A percentile compares a stretch with the other conserved stretches of the same genome.
These are phyloP conservation scores for Pyralis farinalis DNA, from an alignment of 2,888 invertebrate species.

Conservation along the genomic window DNA sequence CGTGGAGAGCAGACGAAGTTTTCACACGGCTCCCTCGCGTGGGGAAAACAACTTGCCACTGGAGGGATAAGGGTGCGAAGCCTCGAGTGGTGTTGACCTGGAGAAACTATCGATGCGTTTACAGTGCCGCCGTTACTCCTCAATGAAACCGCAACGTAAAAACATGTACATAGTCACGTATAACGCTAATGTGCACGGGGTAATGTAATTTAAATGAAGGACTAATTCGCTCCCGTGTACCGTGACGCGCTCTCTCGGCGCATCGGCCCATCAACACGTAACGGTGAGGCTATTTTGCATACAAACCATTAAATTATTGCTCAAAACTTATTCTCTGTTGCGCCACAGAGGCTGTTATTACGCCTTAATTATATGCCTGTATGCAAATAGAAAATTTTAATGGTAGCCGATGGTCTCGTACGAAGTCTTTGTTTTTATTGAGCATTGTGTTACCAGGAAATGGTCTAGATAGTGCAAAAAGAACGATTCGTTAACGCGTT, in stretches of 20 bases:
- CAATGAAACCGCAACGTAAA: conserved; percentile 46
- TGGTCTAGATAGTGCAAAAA: conserved; percentile 26
- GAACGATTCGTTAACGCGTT: conserved; percentile 36
- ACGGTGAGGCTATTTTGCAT: conserved; percentile 78
- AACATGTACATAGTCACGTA: conserved; percentile 54
- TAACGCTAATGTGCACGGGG: conserved; percentile 53
- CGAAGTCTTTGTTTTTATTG: conserved; percentile 55
- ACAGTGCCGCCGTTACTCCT: conserved; percentile 40
- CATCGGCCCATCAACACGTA: conserved; percentile 76
- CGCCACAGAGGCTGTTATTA: conserved; percentile 76
- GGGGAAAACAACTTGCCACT: conserved; percentile 47
- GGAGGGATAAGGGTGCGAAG: conserved; percentile 29
- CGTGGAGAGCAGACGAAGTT: conserved; percentile 53
- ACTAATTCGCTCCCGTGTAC: conserved; percentile 73
- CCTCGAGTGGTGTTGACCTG: conserved; percentile 45
- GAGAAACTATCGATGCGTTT: conserved; percentile 49
- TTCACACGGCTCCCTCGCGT: conserved; percentile 65
- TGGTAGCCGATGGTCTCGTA: conserved; percentile 63
- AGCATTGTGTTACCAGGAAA: conserved; percentile 50
- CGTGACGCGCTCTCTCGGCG: conserved; percentile 72
- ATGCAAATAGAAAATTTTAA: conserved; percentile 76
- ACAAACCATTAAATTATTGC: conserved; percentile 80
- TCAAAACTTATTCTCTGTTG: conserved; percentile 80
- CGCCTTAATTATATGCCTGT: conserved; percentile 73
- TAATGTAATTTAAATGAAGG: conserved; percentile 78